phyloP scores from a whole-genome alignment of 2,888 invertebrate species.

The Catocala sponsa region DNA sequence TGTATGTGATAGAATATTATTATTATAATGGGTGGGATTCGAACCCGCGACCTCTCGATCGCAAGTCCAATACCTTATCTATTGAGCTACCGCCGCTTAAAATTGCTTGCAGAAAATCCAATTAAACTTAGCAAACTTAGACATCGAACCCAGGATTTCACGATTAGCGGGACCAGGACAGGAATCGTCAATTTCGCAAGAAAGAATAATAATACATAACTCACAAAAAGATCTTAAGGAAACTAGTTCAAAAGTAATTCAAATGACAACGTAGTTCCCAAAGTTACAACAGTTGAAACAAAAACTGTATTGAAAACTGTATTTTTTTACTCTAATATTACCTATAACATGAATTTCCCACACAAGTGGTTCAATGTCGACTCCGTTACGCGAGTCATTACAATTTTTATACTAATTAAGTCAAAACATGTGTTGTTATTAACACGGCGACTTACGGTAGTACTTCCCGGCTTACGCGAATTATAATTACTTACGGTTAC shows the following conservation, averaged over 20 bases:
- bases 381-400: constrained; percentile 33
- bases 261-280: background rate
- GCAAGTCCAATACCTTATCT: too few species aligned
- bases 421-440: constrained; percentile 12
- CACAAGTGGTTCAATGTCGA: constrained; percentile 52
- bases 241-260: background rate
- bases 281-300: constrained; percentile 1
- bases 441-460: background rate
- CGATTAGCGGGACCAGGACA: too few species aligned
- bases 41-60: too few species aligned
- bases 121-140: too few species aligned
- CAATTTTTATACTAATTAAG: constrained; percentile 40
- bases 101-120: too few species aligned
- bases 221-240: background rate
- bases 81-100: too few species aligned
- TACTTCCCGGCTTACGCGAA: too few species aligned
- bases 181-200: too few species aligned
- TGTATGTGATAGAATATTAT: too few species aligned
- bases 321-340: constrained; percentile 7
- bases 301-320: constrained; percentile 11
- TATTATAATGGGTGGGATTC: too few species aligned
- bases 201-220: background rate
- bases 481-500: too few species aligned
- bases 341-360: constrained; percentile 40
- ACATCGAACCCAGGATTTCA: too few species aligned